Conservation (phyloP, 2,888 invertebrate genomes). For the Mylabris sibirica region DNA sequence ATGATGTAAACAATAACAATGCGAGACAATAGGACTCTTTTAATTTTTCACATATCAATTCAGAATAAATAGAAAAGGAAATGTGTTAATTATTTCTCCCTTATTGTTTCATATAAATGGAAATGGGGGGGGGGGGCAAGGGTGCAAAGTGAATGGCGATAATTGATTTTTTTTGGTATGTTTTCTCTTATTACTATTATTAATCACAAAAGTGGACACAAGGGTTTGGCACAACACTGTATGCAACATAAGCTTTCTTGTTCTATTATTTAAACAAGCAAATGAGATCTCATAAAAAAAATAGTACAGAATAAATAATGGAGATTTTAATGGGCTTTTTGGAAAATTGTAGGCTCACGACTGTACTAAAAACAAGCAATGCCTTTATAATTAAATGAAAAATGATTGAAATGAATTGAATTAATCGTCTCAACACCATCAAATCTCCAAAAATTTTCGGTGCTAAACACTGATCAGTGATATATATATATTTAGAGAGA, state of each 20-base stretch:
- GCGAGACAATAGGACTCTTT: slow-evolving; percentile 42
- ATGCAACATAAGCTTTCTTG: slow-evolving; percentile 35
- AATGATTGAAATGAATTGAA: no score
- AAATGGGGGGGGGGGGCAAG: slow-evolving; percentile 14
- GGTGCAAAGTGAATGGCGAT: slow-evolving; percentile 30
- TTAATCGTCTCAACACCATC: not conserved
- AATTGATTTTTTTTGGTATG: not conserved
- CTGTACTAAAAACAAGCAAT: not conserved
- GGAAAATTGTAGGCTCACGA: not conserved
- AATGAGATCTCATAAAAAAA: not conserved
- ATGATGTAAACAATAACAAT: slow-evolving; percentile 57
- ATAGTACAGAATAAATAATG: slow-evolving; percentile 9
- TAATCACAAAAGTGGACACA: slow-evolving; percentile 34
- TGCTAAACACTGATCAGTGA: slow-evolving; percentile 53
- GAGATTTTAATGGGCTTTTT: slow-evolving; percentile 5
- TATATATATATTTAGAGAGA: no score
- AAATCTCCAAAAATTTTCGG: slow-evolving; percentile 43
- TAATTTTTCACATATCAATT: not conserved
- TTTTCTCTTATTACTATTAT: not conserved
- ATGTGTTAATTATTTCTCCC: not conserved
- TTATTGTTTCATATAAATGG: not conserved
- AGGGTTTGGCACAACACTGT: slow-evolving; percentile 59
- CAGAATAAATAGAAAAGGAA: not conserved
- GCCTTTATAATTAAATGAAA: not conserved
- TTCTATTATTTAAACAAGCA: not conserved